Evolutionary conservation across 2,113 vertebrate species (phyloP).

Genomic region (Corythornis madagascariensis): DNA sequence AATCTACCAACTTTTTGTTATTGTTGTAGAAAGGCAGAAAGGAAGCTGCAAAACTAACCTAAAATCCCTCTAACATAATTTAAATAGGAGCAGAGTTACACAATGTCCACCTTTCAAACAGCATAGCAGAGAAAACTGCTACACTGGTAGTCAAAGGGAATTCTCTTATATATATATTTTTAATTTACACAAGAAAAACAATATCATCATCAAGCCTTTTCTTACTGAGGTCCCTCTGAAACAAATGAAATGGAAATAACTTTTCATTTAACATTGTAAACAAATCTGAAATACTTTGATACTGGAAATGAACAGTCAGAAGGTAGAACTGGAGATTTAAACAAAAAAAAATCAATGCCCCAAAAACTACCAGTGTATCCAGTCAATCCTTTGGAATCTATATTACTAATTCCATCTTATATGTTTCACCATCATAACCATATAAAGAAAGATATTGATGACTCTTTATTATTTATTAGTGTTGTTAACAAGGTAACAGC

Average conservation of each 20-base stretch:
- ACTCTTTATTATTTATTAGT: not conserved
- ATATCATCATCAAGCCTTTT: not conserved
- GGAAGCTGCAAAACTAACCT: not conserved
- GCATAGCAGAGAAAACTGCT: not conserved
- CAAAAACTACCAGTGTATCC: not conserved
- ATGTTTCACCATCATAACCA: not conserved
- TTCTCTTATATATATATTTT: not conserved
- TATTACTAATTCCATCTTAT: not conserved
- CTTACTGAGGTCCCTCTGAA: not conserved
- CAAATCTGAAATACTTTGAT: not conserved
- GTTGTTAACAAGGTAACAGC: not conserved
- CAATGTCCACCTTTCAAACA: not conserved
- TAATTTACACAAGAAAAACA: not conserved
- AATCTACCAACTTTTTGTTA: slow-evolving; percentile 19
- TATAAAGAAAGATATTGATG: not conserved
- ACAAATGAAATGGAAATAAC: not conserved
- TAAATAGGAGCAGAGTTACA: not conserved
- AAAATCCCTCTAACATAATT: not conserved
- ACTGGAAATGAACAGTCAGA: not conserved
- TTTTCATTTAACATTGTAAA: not conserved
- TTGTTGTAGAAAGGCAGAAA: not conserved
- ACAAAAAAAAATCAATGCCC: not conserved
- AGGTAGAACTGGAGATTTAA: not conserved
- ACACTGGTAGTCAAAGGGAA: not conserved
- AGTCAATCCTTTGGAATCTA: not conserved